Base-by-base conservation (phyloP, 1,140 invertebrate species). In the Littorina saxatilis region DNA sequence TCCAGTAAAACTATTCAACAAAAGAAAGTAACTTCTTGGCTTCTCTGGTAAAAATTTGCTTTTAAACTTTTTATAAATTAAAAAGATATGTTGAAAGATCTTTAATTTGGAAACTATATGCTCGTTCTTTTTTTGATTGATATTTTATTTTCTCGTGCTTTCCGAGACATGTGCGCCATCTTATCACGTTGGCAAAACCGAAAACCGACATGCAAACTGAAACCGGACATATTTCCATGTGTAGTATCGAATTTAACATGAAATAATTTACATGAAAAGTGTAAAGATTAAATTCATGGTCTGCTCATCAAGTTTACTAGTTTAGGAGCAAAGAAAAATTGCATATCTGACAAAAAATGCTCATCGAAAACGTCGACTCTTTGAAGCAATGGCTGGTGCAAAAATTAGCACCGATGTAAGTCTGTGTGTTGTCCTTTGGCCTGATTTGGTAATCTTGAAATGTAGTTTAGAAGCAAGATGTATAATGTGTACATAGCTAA, bases 311-410 rank as follows among this genome's bases (percentile, higher is more conserved):
- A 63, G 47, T 29, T 63, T 32, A 23, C 1, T 39, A 32, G 23
- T 2, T 5, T 68, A 35, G 20, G 23, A 39, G 13, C 13, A 0
- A 39, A 23, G 5, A 2, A 39, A 35, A 20, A 39, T 68, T 13
- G 13, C 17, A 3, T 39, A 20, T 23, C 9, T 39, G 15, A 2
- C 39, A 32, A 39, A 77, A 39, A 27, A 78, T 78, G 76, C 39
- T 66, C 11, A 78, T 78, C 32, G 76, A 78, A 47, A 78, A 78
- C 37, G 76, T 78, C 35, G 76, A 78, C 58, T 32, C 76, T 4
- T 39, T 78, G 55, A 78, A 78, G 39, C 76, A 78, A 39, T 78
- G 76, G 76, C 76, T 78, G 4, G 76, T 78, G 20, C 76, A 78
- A 39, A 78, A 78, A 66, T 37, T 78, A 37, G 39, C 76, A 11